Conservation (phyloP, 2,113 vertebrate genomes). For the Austrofundulus limnaeus region DNA sequence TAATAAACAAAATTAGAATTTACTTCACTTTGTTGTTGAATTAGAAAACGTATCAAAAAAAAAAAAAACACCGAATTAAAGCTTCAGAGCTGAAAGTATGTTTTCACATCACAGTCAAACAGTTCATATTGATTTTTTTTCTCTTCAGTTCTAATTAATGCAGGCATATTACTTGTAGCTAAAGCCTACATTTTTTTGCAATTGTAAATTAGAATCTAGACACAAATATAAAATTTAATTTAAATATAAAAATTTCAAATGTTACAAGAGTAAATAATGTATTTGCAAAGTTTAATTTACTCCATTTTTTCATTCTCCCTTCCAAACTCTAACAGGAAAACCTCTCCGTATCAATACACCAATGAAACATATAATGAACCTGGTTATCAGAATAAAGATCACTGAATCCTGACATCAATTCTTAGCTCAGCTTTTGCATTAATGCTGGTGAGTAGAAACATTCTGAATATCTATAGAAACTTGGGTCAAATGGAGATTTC, state of each 20-base stretch:
- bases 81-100: too few relatives aligned
- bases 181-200: too few relatives aligned
- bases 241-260: neutral
- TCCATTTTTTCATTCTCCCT: neutral
- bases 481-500: conserved; percentile 47
- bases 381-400: conserved; percentile 19
- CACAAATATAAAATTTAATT: too few relatives aligned
- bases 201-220: too few relatives aligned
- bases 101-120: too few relatives aligned
- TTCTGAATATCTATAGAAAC: conserved; percentile 37
- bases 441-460: conserved; percentile 12
- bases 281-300: neutral
- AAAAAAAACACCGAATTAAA: too few relatives aligned
- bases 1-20: too few relatives aligned
- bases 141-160: too few relatives aligned
- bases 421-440: conserved; percentile 24
- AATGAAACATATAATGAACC: conserved; percentile 3
- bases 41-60: too few relatives aligned
- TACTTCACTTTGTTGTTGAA: too few relatives aligned
- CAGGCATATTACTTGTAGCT: too few relatives aligned
- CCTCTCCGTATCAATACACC: conserved; percentile 12
- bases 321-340: neutral
- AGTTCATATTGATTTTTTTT: too few relatives aligned
- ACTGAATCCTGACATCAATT: conserved; percentile 17
- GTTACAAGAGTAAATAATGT: neutral